Percentiles rank a stretch among this genome's conserved stretches.
These are phyloP conservation scores for Corydoras maculifer DNA, from an alignment of 2,113 vertebrate species.

Conservation along the genomic window DNA sequence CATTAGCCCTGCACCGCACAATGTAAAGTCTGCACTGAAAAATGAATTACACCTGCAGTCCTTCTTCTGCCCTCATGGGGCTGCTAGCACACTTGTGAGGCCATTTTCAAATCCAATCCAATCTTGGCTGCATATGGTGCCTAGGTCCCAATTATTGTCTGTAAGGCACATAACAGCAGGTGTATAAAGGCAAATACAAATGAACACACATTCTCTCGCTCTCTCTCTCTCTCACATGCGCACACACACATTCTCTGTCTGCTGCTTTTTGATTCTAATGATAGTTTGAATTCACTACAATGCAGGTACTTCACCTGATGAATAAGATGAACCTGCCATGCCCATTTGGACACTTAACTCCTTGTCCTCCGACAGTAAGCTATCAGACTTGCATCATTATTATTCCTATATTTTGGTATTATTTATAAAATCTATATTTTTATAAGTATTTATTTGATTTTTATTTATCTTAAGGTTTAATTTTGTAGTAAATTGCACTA, in stretches of 20 bases:
- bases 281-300: slow-evolving; percentile 20
- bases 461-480: no score
- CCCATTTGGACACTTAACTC: slow-evolving; percentile 86
- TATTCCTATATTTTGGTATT: no score
- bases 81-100: slow-evolving; percentile 50
- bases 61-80: slow-evolving; percentile 50
- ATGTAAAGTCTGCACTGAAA: no score
- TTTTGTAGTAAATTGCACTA: no score
- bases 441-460: no score
- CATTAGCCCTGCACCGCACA: no score
- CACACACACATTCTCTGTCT: slow-evolving; percentile 7
- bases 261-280: slow-evolving; percentile 9
- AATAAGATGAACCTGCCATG: slow-evolving; percentile 98
- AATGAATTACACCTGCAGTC: slow-evolving; percentile 27
- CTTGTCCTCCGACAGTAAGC: slow-evolving; percentile 82
- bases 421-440: no score
- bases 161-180: slow-evolving; percentile 32
- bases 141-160: slow-evolving; percentile 44
- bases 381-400: neutral
- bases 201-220: neutral
- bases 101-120: slow-evolving; percentile 28
- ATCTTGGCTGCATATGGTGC: slow-evolving; percentile 56
- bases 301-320: slow-evolving; percentile 96
- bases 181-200: slow-evolving; percentile 22
- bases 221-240: neutral